Conservation (phyloP, 2,888 invertebrate genomes). For the Scaptodrosophila latifasciaeformis region DNA sequence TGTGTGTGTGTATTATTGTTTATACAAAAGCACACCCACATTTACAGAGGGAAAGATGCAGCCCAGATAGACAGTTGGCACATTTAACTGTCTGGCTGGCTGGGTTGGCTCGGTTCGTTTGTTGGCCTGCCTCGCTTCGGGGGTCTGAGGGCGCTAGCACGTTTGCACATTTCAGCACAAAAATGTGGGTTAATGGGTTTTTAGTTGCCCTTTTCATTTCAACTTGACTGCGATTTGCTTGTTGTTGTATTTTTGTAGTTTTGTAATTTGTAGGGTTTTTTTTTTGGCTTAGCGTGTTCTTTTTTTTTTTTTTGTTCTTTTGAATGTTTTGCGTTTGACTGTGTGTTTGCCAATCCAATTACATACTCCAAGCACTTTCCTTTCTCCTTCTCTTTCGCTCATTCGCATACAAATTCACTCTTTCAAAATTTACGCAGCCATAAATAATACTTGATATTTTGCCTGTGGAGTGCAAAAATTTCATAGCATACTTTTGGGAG, state of each 20-base stretch:
- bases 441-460: no score
- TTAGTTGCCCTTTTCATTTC: slow-evolving; percentile 58
- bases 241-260: slow-evolving; percentile 1
- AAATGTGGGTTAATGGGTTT: slow-evolving; percentile 70
- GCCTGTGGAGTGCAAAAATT: no score
- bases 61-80: no score
- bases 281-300: background rate
- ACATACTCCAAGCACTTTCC: no score
- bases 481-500: no score
- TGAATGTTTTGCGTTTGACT: background rate
- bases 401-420: no score
- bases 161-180: slow-evolving; percentile 50
- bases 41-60: no score
- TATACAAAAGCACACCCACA: background rate
- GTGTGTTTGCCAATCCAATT: background rate
- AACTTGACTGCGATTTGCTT: slow-evolving; percentile 34
- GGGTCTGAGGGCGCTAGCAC: slow-evolving; percentile 28
- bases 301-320: slow-evolving; percentile 7
- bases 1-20: slow-evolving; percentile 2
- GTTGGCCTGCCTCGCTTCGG: background rate
- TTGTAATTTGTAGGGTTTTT: background rate
- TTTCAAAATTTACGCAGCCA: no score
- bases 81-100: background rate
- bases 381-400: no score
- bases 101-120: background rate